Evolutionary conservation across 2,888 invertebrate species (phyloP).

Genomic region (Hirtodrosophila confusa): DNA sequence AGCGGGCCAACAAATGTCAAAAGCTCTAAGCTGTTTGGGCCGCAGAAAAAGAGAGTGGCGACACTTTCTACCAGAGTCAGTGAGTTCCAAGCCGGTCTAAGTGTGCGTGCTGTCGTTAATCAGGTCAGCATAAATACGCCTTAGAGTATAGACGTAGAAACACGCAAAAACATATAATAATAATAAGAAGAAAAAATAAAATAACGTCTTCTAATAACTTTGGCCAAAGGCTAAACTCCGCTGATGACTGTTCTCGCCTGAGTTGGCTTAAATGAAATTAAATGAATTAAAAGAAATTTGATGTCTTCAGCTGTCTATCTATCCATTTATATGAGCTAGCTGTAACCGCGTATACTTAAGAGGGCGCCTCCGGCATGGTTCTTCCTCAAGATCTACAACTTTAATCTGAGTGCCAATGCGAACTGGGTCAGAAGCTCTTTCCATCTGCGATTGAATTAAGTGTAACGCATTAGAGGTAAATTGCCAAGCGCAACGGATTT

Average conservation of each 20-base stretch:
- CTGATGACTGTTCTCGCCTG: constrained; percentile 35
- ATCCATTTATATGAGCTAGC: not conserved
- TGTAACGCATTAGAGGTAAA: constrained; percentile 42
- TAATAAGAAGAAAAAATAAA: not conserved
- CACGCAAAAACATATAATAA: constrained; percentile 8
- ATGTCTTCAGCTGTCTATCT: not conserved
- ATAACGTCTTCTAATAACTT: constrained; percentile 40
- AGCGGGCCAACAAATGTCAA: constrained; percentile 41
- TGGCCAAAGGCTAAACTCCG: constrained; percentile 53
- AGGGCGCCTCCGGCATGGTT: constrained; percentile 31
- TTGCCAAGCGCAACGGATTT: constrained; percentile 26
- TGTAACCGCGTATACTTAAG: constrained; percentile 12
- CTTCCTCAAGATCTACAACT: constrained; percentile 20
- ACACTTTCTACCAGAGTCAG: constrained; percentile 57
- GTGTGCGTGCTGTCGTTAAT: constrained; percentile 59
- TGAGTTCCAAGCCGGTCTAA: constrained; percentile 31
- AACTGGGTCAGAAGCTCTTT: constrained; percentile 38
- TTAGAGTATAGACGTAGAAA: constrained; percentile 17
- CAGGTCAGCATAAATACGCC: constrained; percentile 52
- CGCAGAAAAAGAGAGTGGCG: constrained; percentile 56
- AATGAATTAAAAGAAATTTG: constrained; percentile 56
- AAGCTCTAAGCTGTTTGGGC: constrained; percentile 10
- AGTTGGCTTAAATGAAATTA: constrained; percentile 52
- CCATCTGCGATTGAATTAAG: constrained; percentile 50
- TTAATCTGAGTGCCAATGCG: not conserved